Conservation (phyloP, 2,113 vertebrate genomes). For the Nymphicus hollandicus region DNA sequence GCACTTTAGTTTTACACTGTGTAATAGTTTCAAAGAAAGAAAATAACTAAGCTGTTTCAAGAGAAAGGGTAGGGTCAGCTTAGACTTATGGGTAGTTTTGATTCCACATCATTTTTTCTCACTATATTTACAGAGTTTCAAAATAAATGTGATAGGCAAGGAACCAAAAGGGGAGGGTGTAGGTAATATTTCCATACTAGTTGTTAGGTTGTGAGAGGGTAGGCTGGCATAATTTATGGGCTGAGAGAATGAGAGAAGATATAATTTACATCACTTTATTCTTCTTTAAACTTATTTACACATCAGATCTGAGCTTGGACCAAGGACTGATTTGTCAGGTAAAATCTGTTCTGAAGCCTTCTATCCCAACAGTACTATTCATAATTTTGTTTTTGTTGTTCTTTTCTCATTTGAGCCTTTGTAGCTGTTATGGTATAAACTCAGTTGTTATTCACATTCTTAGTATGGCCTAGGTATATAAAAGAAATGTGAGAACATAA, state of each 20-base stretch:
- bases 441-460: background rate
- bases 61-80: background rate
- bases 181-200: background rate
- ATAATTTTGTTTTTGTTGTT: background rate
- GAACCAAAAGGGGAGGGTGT: background rate
- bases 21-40: background rate
- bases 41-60: background rate
- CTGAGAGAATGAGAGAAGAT: background rate
- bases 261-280: background rate
- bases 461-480: background rate
- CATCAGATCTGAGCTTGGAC: background rate
- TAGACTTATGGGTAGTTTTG: background rate
- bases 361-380: background rate
- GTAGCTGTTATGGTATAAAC: background rate
- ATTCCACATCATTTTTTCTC: background rate
- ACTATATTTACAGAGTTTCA: background rate
- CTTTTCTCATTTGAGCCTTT: background rate
- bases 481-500: background rate
- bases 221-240: conserved; percentile 14
- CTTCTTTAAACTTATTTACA: background rate
- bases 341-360: background rate
- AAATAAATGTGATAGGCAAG: background rate
- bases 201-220: background rate
- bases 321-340: conserved; percentile 2
- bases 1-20: background rate